Percentiles rank a stretch among this genome's conserved stretches.
Conservation (phyloP, 2,888 invertebrate genomes). For the Catotricha subobsoleta region DNA sequence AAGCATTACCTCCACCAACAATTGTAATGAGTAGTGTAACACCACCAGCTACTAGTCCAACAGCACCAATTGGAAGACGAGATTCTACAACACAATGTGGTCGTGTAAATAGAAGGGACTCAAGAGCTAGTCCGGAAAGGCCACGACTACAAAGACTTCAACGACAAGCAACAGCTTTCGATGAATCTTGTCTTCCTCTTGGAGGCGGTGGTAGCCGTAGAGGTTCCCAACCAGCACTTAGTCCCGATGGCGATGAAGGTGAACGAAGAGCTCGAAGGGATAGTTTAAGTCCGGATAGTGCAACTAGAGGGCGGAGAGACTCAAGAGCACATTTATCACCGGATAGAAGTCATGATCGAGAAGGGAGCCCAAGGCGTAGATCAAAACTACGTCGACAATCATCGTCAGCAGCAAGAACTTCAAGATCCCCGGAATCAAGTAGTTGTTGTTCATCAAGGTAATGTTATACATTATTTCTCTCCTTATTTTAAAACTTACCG, state of each 20-base stretch:
- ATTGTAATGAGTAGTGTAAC: conserved; percentile 71
- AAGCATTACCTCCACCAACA: conserved; percentile 49
- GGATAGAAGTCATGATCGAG: conserved; percentile 61
- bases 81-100: conserved; percentile 78
- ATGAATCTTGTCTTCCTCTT: conserved; percentile 62
- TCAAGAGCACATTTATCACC: conserved; percentile 65
- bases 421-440: conserved; percentile 51
- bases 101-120: conserved; percentile 43
- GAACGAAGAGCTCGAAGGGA: conserved; percentile 63
- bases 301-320: conserved; percentile 49
- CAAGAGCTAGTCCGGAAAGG: conserved; percentile 50
- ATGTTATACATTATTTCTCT: not conserved
- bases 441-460: conserved; percentile 49
- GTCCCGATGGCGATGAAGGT: conserved; percentile 51
- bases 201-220: conserved; percentile 42
- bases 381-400: conserved; percentile 59
- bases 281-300: conserved; percentile 79
- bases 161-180: conserved; percentile 75
- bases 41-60: conserved; percentile 64
- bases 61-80: conserved; percentile 42
- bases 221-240: conserved; percentile 65
- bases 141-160: conserved; percentile 48
- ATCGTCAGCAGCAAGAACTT: conserved; percentile 47
- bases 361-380: conserved; percentile 57
- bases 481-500: not conserved